These are phyloP conservation scores for Hoplodrina ambigua DNA, from an alignment of 2,888 invertebrate species.

Conservation along the genomic window DNA sequence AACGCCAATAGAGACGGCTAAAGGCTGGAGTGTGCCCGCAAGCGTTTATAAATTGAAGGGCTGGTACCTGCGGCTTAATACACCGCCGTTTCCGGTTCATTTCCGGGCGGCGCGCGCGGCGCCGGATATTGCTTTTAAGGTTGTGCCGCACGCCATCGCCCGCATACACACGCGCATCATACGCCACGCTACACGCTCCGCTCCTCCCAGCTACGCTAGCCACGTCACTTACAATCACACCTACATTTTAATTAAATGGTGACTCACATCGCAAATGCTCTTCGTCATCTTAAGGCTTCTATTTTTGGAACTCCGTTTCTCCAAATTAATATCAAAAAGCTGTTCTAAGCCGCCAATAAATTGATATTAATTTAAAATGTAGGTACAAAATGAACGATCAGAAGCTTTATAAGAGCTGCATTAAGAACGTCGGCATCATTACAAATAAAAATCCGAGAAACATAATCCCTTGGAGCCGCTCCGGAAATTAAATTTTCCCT, in stretches of 20 bases:
- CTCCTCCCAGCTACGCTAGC: conserved; percentile 53
- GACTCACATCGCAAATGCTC: conserved; percentile 18
- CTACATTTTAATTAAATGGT: conserved; percentile 30
- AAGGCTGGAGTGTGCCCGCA: conserved; percentile 82
- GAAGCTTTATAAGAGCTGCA: conserved; percentile 66
- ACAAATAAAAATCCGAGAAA: conserved; percentile 79
- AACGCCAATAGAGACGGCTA: conserved; percentile 71
- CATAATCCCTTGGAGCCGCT: conserved; percentile 76
- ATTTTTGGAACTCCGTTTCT: conserved; percentile 32
- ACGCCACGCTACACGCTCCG: conserved; percentile 65
- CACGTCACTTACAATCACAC: conserved; percentile 47
- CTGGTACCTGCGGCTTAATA: conserved; percentile 91
- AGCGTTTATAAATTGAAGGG: conserved; percentile 91
- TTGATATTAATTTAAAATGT: conserved; percentile 49
- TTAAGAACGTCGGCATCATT: conserved; percentile 62
- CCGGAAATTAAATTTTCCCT: conserved; percentile 88
- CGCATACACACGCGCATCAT: conserved; percentile 70
- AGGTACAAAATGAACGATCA: conserved; percentile 54
- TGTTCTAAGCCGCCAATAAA: conserved; percentile 31
- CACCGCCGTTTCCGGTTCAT: conserved; percentile 91
- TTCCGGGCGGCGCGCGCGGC: conserved; percentile 90
- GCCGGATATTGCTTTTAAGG: conserved; percentile 91
- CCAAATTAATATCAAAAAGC: conserved; percentile 38
- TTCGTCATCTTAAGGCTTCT: conserved; percentile 14
- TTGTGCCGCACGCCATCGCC: conserved; percentile 85